These are phyloP conservation scores for Marmota flaviventris DNA, from an alignment of 2,113 vertebrate genomes.

Conservation along the genomic window DNA sequence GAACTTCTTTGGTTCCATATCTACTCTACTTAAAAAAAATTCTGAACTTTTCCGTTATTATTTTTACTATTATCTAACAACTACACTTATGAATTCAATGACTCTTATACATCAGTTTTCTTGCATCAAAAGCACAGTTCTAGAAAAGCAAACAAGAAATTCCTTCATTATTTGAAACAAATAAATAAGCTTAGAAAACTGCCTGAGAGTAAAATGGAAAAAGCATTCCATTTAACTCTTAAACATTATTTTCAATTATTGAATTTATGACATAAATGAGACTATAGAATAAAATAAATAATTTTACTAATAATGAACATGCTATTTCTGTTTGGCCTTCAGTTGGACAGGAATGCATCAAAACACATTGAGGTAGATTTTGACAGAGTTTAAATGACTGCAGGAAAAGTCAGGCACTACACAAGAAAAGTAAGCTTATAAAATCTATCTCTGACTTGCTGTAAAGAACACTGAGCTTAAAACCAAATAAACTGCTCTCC, in stretches of 20 bases:
- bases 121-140: background rate
- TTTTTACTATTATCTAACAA: background rate
- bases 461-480: background rate
- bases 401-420: background rate
- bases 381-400: background rate
- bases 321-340: background rate
- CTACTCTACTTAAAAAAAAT: background rate
- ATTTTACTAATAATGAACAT: slow-evolving; percentile 26
- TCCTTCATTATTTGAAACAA: background rate
- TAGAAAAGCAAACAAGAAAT: background rate
- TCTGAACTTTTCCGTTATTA: background rate
- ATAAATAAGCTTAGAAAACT: background rate
- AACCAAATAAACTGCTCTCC: background rate
- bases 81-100: background rate
- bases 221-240: background rate
- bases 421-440: background rate
- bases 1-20: background rate
- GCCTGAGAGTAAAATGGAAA: background rate
- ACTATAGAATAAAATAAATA: slow-evolving; percentile 29
- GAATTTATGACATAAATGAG: background rate
- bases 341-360: background rate
- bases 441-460: background rate
- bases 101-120: background rate
- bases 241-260: background rate
- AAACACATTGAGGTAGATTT: background rate